These are phyloP conservation scores for Oxytorus armatus DNA, from an alignment of 2,888 invertebrate species.

Conservation along the genomic window DNA sequence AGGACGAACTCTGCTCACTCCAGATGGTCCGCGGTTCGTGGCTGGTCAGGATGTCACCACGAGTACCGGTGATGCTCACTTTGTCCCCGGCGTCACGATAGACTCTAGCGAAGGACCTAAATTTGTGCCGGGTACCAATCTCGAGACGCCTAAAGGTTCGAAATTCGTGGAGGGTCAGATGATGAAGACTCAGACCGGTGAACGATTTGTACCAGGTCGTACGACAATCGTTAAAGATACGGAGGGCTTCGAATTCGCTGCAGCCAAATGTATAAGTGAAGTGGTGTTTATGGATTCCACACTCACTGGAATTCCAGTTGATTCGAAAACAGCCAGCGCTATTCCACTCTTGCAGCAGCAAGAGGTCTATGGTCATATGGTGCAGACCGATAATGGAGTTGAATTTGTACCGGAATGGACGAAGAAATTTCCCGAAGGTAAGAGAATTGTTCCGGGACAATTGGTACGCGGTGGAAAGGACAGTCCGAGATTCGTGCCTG, in stretches of 20 bases:
- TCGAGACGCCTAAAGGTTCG: conserved; percentile 87
- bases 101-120: conserved; percentile 84
- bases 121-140: conserved; percentile 88
- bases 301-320: conserved; percentile 86
- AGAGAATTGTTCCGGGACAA: conserved; percentile 88
- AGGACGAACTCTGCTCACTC: conserved; percentile 88
- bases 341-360: conserved; percentile 83
- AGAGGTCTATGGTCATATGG: conserved; percentile 88
- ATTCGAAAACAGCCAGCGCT: conserved; percentile 85
- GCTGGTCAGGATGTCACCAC: conserved; percentile 87
- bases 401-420: conserved; percentile 88
- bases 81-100: conserved; percentile 87
- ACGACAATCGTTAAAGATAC: conserved; percentile 81
- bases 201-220: conserved; percentile 88
- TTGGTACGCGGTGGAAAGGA: conserved; percentile 87
- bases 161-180: conserved; percentile 89
- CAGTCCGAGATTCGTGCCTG: conserved; percentile 89
- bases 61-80: conserved; percentile 86
- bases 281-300: conserved; percentile 86
- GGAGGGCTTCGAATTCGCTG: conserved; percentile 86
- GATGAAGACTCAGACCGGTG: conserved; percentile 86
- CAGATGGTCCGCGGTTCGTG: conserved; percentile 88
- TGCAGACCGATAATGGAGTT: conserved; percentile 88
- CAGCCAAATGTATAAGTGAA: conserved; percentile 87
- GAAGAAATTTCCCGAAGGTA: conserved; percentile 85